Conservation (phyloP, 2,888 invertebrate genomes). For the Sympetrum striolatum region DNA sequence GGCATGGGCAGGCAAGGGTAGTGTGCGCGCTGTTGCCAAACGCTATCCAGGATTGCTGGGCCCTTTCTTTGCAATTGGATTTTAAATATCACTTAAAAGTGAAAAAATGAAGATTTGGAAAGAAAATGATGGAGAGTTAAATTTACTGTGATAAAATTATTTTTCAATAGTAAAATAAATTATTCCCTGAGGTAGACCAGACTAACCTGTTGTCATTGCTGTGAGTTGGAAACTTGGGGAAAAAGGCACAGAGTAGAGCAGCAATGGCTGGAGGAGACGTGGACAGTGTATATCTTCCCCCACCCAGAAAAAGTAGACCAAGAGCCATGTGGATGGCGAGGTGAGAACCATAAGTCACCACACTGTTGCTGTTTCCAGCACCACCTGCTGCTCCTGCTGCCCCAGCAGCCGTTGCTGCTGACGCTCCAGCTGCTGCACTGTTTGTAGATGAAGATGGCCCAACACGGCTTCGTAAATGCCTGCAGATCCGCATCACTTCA, state of each 20-base stretch:
- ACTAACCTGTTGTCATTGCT: constrained; percentile 91
- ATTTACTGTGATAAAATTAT: no score
- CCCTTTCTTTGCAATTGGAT: no score
- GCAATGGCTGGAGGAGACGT: constrained; percentile 87
- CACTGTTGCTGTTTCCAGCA: constrained; percentile 62
- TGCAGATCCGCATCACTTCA: constrained; percentile 78
- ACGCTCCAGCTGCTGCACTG: neutral
- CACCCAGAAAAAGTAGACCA: constrained; percentile 92
- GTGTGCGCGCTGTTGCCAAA: no score
- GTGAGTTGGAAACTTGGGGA: constrained; percentile 96
- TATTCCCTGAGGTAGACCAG: neutral
- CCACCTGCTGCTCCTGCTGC: neutral
- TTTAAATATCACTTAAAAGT: no score
- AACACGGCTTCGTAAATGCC: constrained; percentile 82
- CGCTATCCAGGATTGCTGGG: no score
- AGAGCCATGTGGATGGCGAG: constrained; percentile 95
- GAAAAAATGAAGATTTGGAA: no score
- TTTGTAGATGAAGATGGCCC: constrained; percentile 62
- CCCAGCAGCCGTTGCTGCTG: neutral
- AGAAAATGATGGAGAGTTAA: no score
- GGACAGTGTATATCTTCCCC: constrained; percentile 85
- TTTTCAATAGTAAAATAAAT: no score
- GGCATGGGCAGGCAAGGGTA: no score
- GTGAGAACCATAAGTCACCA: constrained; percentile 89
- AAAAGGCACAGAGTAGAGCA: constrained; percentile 90